phyloP scores from a whole-genome alignment of 1,140 invertebrate species.

The Papilio helenus region DNA sequence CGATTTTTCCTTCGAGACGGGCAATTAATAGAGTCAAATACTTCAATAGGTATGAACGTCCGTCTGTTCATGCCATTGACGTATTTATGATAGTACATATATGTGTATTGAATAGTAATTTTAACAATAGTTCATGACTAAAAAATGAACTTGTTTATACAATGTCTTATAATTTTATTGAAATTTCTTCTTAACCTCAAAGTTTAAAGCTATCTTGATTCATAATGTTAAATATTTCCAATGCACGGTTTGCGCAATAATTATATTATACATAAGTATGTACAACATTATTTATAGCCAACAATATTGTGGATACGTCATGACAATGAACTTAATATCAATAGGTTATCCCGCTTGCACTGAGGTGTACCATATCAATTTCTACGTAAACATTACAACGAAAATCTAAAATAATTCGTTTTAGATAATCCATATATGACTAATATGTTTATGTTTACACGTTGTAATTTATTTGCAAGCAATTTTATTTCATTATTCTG shows the following conservation, averaged over 20 bases:
- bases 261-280: neutral
- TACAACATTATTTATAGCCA: neutral
- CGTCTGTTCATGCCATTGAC: no score
- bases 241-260: neutral
- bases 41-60: no score
- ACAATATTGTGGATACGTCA: conserved; percentile 44
- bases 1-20: no score
- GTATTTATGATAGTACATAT: no score
- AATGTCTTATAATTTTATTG: no score
- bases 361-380: conserved; percentile 48
- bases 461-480: neutral
- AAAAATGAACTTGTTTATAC: no score
- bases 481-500: neutral
- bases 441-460: neutral
- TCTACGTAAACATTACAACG: conserved; percentile 25
- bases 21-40: no score
- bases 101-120: no score
- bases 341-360: conserved; percentile 48
- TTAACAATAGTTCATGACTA: no score
- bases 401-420: conserved; percentile 10
- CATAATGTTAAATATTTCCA: neutral
- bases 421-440: neutral
- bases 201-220: neutral
- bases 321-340: conserved; percentile 52
- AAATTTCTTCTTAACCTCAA: no score